phyloP scores from a whole-genome alignment of 2,888 invertebrate genomes.

The Acanthopleura granulata region DNA sequence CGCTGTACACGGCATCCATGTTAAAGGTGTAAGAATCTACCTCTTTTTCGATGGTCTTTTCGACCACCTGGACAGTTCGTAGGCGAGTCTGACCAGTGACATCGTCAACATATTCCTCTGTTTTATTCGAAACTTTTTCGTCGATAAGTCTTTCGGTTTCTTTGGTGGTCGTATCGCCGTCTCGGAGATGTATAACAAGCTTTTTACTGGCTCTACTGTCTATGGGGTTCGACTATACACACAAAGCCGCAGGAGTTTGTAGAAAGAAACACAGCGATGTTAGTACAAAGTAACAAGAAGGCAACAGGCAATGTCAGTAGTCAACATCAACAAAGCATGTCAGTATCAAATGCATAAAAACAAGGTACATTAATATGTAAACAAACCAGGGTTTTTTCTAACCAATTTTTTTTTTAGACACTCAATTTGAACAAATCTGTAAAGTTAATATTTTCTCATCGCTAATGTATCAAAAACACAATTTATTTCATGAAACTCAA shows the following conservation, averaged over 20 bases:
- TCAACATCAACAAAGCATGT: too few species aligned
- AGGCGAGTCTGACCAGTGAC: conserved; percentile 50
- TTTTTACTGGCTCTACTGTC: neutral
- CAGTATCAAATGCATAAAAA: too few species aligned
- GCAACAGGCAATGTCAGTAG: neutral
- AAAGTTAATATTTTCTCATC: too few species aligned
- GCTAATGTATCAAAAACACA: too few species aligned
- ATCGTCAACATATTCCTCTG: conserved; percentile 50
- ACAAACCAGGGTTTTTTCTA: too few species aligned
- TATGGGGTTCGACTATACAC: neutral
- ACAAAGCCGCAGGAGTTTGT: neutral
- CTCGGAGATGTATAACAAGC: conserved; percentile 41
- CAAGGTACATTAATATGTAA: too few species aligned
- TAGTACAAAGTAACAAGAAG: neutral
- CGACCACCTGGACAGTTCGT: conserved; percentile 48
- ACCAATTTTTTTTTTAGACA: too few species aligned
- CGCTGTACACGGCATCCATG: too few species aligned
- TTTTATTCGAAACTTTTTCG: conserved; percentile 49
- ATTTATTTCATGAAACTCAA: too few species aligned
- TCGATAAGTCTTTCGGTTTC: conserved; percentile 49
- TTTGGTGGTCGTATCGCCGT: conserved; percentile 41
- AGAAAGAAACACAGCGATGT: conserved; percentile 1
- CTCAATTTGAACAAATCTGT: too few species aligned
- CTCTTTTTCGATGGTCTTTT: conserved; percentile 58
- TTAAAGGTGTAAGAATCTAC: conserved; percentile 31